Percentiles rank a stretch among this genome's conserved stretches.
phyloP scores from a whole-genome alignment of 2,113 vertebrate species.

The Siphamia tubifer region DNA sequence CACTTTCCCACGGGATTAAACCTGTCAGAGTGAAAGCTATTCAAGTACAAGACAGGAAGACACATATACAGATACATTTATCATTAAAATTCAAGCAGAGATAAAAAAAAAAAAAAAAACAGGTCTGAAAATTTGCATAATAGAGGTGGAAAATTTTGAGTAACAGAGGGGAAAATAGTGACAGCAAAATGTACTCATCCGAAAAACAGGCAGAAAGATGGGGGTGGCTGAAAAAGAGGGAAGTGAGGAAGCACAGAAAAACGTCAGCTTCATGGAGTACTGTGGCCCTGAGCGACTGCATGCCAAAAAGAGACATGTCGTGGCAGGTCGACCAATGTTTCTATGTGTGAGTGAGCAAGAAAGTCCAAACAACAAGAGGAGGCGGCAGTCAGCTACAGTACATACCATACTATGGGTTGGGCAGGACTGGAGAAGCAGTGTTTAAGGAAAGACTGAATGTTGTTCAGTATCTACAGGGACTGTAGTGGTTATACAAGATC shows the following conservation, averaged over 20 bases:
- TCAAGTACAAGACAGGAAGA: background rate
- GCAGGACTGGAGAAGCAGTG: slow-evolving; percentile 16
- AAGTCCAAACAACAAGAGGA: slow-evolving; percentile 21
- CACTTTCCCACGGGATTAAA: background rate
- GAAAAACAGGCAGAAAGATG: background rate
- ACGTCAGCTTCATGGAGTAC: background rate
- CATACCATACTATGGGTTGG: slow-evolving; percentile 37
- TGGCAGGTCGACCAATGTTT: slow-evolving; percentile 37
- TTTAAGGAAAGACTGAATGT: slow-evolving; percentile 17
- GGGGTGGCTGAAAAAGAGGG: background rate
- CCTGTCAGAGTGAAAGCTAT: slow-evolving; percentile 9
- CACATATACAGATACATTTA: slow-evolving; percentile 24
- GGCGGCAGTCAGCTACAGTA: slow-evolving; percentile 8
- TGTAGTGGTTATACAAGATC: background rate
- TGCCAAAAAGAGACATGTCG: slow-evolving; percentile 38
- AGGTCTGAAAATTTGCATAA: background rate
- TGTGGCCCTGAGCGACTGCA: slow-evolving; percentile 14
- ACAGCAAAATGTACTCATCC: background rate
- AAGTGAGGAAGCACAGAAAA: background rate
- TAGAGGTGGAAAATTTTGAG: background rate
- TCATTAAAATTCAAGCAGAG: background rate
- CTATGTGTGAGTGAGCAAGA: slow-evolving; percentile 13
- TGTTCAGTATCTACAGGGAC: slow-evolving; percentile 11
- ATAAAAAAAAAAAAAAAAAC: background rate
- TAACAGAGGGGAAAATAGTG: background rate